phyloP scores from a whole-genome alignment of 2,797 vertebrate species.

The Enteromius thamalakanensis region DNA sequence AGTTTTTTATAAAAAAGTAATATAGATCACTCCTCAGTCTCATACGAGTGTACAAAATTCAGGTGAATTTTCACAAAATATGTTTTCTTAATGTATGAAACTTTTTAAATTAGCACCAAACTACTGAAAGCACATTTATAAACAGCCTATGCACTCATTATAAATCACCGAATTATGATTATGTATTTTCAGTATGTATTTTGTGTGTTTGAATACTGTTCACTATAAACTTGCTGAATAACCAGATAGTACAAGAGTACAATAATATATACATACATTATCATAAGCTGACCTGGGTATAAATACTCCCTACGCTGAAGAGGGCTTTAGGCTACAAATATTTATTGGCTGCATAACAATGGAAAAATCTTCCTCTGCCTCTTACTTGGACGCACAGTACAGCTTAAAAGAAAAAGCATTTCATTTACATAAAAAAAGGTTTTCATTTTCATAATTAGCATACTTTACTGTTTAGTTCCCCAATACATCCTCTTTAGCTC shows the following conservation, averaged over 20 bases:
- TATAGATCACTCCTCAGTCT: neutral
- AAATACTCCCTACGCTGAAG: conserved; percentile 23
- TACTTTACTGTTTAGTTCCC: conserved; percentile 71
- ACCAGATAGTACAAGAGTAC: conserved; percentile 1
- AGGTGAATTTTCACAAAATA: neutral
- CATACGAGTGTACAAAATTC: neutral
- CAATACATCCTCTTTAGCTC: conserved; percentile 63
- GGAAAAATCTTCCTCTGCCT: conserved; percentile 24
- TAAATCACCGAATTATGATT: neutral
- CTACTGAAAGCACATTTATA: neutral
- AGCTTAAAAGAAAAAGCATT: conserved; percentile 59
- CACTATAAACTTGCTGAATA: neutral
- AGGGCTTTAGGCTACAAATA: conserved; percentile 43
- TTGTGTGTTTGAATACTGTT: neutral
- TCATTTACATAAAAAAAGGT: conserved; percentile 70
- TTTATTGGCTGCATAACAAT: conserved; percentile 47
- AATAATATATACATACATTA: conserved; percentile 19
- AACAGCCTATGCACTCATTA: neutral
- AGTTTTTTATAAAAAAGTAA: too few relatives aligned
- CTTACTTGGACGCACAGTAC: conserved; percentile 57
- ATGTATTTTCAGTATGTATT: neutral
- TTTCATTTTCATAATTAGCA: conserved; percentile 81
- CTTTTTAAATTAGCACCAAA: neutral
- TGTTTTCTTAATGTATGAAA: neutral
- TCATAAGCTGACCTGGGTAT: conserved; percentile 33